These are phyloP conservation scores for Paramisgurnus dabryanus DNA, from an alignment of 2,113 vertebrate genomes.

Conservation along the genomic window DNA sequence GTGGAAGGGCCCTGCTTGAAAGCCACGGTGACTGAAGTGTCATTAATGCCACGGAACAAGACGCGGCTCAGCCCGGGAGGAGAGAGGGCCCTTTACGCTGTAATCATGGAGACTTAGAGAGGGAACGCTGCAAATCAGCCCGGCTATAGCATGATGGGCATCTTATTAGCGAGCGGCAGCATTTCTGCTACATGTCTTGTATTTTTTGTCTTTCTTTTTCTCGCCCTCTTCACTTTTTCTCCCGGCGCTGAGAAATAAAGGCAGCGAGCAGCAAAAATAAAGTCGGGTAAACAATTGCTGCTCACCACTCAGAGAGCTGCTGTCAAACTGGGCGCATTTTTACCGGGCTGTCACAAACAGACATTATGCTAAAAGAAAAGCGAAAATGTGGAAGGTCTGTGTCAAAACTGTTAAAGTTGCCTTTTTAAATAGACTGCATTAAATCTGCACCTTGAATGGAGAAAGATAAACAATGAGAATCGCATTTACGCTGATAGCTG, in stretches of 20 bases:
- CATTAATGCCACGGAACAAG: constrained; percentile 99
- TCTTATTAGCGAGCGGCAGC: constrained; percentile 89
- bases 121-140: constrained; percentile 80
- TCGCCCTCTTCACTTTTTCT: constrained; percentile 67
- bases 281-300: constrained; percentile 81
- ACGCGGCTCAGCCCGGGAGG: constrained; percentile 89
- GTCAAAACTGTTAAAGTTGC: constrained; percentile 55
- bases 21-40: constrained; percentile 98
- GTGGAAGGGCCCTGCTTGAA: constrained; percentile 95
- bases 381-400: constrained; percentile 47
- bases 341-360: constrained; percentile 59
- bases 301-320: constrained; percentile 70
- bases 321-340: constrained; percentile 74
- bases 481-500: background rate
- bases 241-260: constrained; percentile 73
- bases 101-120: constrained; percentile 80
- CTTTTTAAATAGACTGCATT: constrained; percentile 56
- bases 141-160: constrained; percentile 83
- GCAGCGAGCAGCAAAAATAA: constrained; percentile 75
- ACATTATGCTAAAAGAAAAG: constrained; percentile 58
- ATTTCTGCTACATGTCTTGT: constrained; percentile 77
- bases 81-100: constrained; percentile 87
- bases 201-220: constrained; percentile 35
- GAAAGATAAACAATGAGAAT: constrained; percentile 30
- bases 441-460: constrained; percentile 38